phyloP scores from a whole-genome alignment of 2,797 vertebrate species.

The Hylomyscus alleni region DNA sequence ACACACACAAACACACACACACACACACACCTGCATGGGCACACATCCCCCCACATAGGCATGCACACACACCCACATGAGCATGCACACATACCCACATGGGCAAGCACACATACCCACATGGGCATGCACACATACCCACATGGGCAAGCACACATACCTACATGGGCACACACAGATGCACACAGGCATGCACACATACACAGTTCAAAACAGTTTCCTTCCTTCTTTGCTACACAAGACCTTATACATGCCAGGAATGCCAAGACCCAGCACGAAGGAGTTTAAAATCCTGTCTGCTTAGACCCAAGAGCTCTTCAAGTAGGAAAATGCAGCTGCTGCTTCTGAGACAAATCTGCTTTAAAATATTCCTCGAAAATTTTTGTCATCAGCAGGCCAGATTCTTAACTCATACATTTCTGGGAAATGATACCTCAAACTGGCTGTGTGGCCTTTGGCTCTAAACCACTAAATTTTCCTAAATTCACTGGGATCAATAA shows the following conservation, averaged over 20 bases:
- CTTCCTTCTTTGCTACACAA: background rate
- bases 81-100: background rate
- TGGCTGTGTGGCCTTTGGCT: background rate
- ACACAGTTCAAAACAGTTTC: background rate
- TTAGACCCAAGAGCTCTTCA: background rate
- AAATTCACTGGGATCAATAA: background rate
- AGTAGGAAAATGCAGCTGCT: conserved; percentile 46
- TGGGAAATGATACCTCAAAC: background rate
- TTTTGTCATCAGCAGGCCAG: background rate
- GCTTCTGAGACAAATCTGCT: conserved; percentile 42
- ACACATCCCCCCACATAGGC: background rate
- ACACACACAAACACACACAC: background rate
- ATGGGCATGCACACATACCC: background rate
- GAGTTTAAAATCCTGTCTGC: background rate
- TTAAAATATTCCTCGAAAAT: background rate
- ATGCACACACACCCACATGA: background rate
- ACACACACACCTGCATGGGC: background rate
- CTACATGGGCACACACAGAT: background rate
- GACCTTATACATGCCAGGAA: background rate
- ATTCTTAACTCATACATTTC: conserved; percentile 7
- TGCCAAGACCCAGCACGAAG: background rate
- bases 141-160: background rate
- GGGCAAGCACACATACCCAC: no score
- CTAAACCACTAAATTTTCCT: background rate
- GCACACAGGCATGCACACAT: background rate